Evolutionary conservation across 2,888 invertebrate species (phyloP), one percentile per base, ranked within the genome.

Genomic region (Erannis defoliaria): DNA sequence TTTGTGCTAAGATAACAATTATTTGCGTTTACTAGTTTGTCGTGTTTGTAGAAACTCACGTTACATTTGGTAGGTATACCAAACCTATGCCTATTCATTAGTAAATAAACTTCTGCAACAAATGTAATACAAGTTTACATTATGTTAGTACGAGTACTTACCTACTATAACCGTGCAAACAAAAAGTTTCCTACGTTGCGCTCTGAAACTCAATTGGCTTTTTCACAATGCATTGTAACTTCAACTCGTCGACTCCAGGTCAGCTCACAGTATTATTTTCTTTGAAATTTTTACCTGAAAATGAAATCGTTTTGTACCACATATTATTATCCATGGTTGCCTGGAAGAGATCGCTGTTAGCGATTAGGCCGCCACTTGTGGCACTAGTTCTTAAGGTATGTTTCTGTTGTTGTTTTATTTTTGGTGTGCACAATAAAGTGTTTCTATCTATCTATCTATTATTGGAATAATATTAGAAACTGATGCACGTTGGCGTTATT

Each of bases 151-250:
- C 6, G 14, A 21, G 6, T 43, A 60, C n/a, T n/a, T n/a, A n/a
- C n/a, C n/a, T n/a, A n/a, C 35, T 46, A 42, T 35, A 49, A 42
- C 29, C 23, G 26, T 50, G 33, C 19, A 21, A 55, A 53, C 46
- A 53, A 46, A 56, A 62, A 46, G n/a, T 53, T 61, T 46, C 18
- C 12, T 18, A 50, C 55, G 43, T 38, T 26, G 21, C 55, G 19
- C 46, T 53, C 12, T 46, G 46, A 21, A 53, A 53, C 53, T 57
- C 48, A 37, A 56, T 62, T 48, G 56, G 53, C 29, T 57, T 56
- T 62, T 53, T 29, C 48, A 56, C 62, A 54, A 62, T 56, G 56
- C 56, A 54, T 56, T 43, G 53, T 43, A 55, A 62, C 18, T 54
- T 43, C 38, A 46, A 43, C 55, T 46, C 40, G 46, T 38, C 61